Base-by-base conservation (phyloP, 2,797 vertebrate genomes). In the Gymnoscopelus braueri region DNA sequence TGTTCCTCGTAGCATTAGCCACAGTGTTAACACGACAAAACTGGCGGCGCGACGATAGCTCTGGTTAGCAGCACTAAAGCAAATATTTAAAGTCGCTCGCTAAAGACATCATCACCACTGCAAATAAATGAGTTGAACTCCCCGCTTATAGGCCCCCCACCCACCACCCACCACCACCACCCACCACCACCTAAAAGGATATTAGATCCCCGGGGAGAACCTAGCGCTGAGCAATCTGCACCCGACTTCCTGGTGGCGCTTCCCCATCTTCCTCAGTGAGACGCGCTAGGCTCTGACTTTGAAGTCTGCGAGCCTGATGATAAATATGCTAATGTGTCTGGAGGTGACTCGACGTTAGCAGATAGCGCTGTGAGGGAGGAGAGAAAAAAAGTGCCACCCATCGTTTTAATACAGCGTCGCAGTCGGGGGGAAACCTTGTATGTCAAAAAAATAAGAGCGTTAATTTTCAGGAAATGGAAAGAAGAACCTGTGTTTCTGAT, bases 261-360 rank as follows among this genome's bases (percentile, higher is more conserved):
- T 88, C 79, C 86, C 71, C 82, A 55, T 84, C 83, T 24, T 32
- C 83, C 78, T 83, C 69, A 65, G 39, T 3, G 72, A 85, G 84
- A 88, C 19, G 19, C 80, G 85, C 87, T 10, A 65, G 79, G 77
- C 83, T 44, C 84, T 75, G 90, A 92, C 91, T 92, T 92, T 93
- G 91, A 92, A 91, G 92, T 92, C 90, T 91, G 83, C 81, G 76
- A 39, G 69, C 83, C 86, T 83, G 82, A 90, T 91, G 92, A 92
- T 92, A 92, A 91, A 92, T 92, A 91, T 92, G 91, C 85, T 92
- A 92, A 93, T 92, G 71, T 80, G 75, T 86, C 84, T 91, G 87
- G 88, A 89, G 91, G 88, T 92, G 90, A 92, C 87, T 89, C 77
- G 56, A 89, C 80, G 72, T 83, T 44, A 76, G 80, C 84, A 88